phyloP scores from a whole-genome alignment of 2,113 vertebrate species.

The Nesogale talazaci region DNA sequence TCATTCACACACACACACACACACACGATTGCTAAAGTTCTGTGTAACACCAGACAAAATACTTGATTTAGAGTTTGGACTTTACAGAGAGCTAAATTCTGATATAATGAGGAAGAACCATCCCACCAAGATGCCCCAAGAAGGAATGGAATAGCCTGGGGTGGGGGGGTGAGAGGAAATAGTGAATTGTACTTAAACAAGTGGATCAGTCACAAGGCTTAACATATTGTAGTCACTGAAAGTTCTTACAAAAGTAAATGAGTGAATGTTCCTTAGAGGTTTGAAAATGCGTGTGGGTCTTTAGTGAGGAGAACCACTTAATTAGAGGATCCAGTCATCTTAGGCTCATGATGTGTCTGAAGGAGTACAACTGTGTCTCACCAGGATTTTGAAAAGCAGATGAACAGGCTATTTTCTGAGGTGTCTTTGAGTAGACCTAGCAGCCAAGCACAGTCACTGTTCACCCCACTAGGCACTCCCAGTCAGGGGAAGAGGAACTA shows the following conservation, averaged over 20 bases:
- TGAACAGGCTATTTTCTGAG: background rate
- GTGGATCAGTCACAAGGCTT: background rate
- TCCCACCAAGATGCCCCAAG: slow-evolving; percentile 17
- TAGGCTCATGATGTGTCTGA: background rate
- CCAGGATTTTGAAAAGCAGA: background rate
- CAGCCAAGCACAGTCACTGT: no score
- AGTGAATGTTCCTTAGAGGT: background rate
- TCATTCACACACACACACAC: no score
- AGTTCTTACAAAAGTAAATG: background rate
- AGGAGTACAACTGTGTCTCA: background rate
- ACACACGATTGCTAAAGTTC: background rate
- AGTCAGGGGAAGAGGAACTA: background rate
- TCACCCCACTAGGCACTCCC: no score
- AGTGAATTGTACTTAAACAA: background rate
- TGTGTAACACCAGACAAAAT: background rate
- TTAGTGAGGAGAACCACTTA: background rate
- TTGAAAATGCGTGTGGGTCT: background rate
- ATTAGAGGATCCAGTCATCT: background rate
- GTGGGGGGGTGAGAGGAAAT: background rate
- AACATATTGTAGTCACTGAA: background rate
- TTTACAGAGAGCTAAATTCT: background rate
- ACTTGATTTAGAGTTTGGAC: slow-evolving; percentile 32
- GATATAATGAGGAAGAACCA: slow-evolving; percentile 23
- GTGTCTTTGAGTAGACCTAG: background rate
- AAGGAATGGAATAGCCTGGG: background rate